Conservation (phyloP, 2,797 vertebrate genomes). For the Myripristis murdjan region DNA sequence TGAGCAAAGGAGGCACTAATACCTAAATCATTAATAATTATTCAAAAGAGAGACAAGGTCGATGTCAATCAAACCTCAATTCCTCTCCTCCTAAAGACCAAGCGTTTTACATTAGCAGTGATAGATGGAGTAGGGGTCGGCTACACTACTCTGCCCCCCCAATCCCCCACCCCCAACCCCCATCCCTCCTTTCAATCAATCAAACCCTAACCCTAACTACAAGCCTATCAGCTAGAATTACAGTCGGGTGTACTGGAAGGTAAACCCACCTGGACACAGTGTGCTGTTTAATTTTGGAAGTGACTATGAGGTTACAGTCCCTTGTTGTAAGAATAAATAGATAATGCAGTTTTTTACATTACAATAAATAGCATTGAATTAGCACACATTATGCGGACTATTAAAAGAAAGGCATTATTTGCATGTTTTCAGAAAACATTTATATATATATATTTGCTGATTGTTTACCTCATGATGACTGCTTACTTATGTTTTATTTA, state of each 20-base stretch:
- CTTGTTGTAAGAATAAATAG: conserved; percentile 26
- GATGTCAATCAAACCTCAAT: conserved; percentile 76
- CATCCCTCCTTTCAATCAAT: conserved; percentile 53
- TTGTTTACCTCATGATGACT: not conserved
- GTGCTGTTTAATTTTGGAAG: conserved; percentile 12
- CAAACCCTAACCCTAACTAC: conserved; percentile 67
- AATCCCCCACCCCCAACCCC: too few relatives aligned
- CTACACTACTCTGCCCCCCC: conserved; percentile 47
- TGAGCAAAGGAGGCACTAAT: conserved; percentile 76
- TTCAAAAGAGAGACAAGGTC: conserved; percentile 75
- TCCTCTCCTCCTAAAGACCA: conserved; percentile 44
- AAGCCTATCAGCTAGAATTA: conserved; percentile 58
- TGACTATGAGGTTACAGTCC: conserved; percentile 28
- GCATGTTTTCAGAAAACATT: not conserved
- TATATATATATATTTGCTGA: not conserved
- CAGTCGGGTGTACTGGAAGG: conserved; percentile 31
- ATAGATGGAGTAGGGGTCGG: conserved; percentile 58
- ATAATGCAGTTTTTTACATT: conserved; percentile 16
- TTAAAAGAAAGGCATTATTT: conserved; percentile 5
- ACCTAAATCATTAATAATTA: conserved; percentile 82
- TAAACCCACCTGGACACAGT: conserved; percentile 1
- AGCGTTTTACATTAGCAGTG: conserved; percentile 61
- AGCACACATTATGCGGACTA: not conserved
- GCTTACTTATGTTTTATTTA: too few relatives aligned
- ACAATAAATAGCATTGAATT: conserved; percentile 5